These are phyloP conservation scores for Sylvietta virens DNA, from an alignment of 2,113 vertebrate genomes.

Conservation along the genomic window DNA sequence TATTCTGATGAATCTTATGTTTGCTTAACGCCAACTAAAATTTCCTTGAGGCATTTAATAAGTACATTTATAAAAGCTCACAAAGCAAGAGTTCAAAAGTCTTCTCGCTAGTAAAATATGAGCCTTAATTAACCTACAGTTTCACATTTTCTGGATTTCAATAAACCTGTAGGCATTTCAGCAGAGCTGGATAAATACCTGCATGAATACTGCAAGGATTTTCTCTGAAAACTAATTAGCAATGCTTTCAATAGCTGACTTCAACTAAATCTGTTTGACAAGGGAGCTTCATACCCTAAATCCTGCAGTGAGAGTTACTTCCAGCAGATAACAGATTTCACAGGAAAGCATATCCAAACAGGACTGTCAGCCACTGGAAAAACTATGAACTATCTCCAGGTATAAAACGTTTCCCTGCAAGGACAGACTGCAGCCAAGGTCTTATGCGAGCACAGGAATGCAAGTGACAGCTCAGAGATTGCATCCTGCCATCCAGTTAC, in stretches of 20 bases:
- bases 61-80: constrained; percentile 62
- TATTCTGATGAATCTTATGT: constrained; percentile 29
- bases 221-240: constrained; percentile 65
- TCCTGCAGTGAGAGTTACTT: constrained; percentile 17
- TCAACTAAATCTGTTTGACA: constrained; percentile 36
- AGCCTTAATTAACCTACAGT: constrained; percentile 64
- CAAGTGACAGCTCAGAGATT: background rate
- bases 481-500: background rate
- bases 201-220: constrained; percentile 56
- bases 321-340: constrained; percentile 13
- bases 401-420: background rate
- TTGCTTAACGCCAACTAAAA: constrained; percentile 43
- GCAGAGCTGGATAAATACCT: constrained; percentile 67
- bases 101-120: constrained; percentile 53
- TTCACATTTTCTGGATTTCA: constrained; percentile 66
- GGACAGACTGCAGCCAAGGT: background rate
- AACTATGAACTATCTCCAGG: background rate
- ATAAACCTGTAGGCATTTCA: constrained; percentile 62
- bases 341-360: background rate
- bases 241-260: constrained; percentile 46
- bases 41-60: constrained; percentile 60
- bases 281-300: constrained; percentile 36
- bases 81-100: constrained; percentile 61
- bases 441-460: rapidly evolving
- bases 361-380: background rate